phyloP scores from a whole-genome alignment of 2,888 invertebrate species.

The Conus canariensis region DNA sequence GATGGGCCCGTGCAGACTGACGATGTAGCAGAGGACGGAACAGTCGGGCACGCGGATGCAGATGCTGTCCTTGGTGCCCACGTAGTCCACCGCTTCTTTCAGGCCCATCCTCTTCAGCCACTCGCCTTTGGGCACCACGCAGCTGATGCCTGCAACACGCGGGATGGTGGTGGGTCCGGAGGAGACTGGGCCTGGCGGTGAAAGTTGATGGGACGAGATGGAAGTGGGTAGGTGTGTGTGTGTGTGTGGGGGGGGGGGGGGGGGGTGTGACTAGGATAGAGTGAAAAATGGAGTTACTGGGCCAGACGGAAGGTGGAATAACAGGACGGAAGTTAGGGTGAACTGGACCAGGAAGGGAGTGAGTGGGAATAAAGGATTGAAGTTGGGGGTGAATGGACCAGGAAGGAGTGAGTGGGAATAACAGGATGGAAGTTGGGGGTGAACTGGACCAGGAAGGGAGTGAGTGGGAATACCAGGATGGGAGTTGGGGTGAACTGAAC shows the following conservation, averaged over 20 bases:
- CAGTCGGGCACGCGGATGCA: slow-evolving; percentile 65
- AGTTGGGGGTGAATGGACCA: background rate
- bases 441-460: background rate
- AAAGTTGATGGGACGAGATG: background rate
- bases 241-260: too few species aligned
- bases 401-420: too few species aligned
- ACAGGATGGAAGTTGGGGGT: background rate
- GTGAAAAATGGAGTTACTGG: too few species aligned
- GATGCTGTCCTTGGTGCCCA: slow-evolving; percentile 62
- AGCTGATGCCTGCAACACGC: slow-evolving; percentile 57
- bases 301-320: too few species aligned
- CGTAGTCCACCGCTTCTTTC: slow-evolving; percentile 53
- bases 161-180: background rate
- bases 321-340: background rate
- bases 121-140: slow-evolving; percentile 62
- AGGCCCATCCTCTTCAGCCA: slow-evolving; percentile 59
- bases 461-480: background rate
- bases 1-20: slow-evolving; percentile 60
- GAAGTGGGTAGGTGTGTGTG: background rate
- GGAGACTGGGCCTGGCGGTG: background rate
- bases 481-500: background rate
- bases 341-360: background rate
- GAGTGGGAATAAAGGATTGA: background rate
- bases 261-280: too few species aligned
- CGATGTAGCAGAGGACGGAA: slow-evolving; percentile 63